phyloP scores from a whole-genome alignment of 2,113 vertebrate genomes.

The Heterocephalus glaber region DNA sequence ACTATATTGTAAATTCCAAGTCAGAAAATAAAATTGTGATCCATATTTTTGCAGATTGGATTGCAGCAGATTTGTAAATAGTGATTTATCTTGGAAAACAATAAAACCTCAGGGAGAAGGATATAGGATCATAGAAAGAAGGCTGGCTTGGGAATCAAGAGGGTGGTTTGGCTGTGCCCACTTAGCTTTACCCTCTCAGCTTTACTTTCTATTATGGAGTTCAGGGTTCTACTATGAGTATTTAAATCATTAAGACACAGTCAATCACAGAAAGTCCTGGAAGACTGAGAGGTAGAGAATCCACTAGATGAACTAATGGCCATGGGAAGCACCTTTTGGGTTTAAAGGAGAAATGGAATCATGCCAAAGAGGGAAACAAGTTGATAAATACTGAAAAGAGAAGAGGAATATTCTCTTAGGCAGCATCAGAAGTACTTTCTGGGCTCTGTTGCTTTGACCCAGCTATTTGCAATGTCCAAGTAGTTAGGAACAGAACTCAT shows the following conservation, averaged over 20 bases:
- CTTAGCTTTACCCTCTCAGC: not conserved
- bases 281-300: slow-evolving; percentile 8
- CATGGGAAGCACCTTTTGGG: not conserved
- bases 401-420: not conserved
- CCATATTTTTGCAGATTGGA: not conserved
- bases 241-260: slow-evolving; percentile 42
- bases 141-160: not conserved
- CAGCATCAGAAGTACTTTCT: not conserved
- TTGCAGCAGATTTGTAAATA: not conserved
- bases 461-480: not conserved
- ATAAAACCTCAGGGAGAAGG: not conserved
- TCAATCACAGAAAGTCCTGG: not conserved
- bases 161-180: not conserved
- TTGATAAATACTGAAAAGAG: not conserved
- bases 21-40: not conserved
- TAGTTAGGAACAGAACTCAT: not conserved
- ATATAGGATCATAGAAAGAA: not conserved
- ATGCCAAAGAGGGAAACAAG: not conserved
- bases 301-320: not conserved
- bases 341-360: not conserved
- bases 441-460: not conserved
- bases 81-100: not conserved
- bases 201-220: not conserved
- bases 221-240: not conserved
- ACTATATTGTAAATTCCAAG: not conserved